Base-by-base conservation (phyloP, 2,888 invertebrate genomes). In the Dynastes tityus region DNA sequence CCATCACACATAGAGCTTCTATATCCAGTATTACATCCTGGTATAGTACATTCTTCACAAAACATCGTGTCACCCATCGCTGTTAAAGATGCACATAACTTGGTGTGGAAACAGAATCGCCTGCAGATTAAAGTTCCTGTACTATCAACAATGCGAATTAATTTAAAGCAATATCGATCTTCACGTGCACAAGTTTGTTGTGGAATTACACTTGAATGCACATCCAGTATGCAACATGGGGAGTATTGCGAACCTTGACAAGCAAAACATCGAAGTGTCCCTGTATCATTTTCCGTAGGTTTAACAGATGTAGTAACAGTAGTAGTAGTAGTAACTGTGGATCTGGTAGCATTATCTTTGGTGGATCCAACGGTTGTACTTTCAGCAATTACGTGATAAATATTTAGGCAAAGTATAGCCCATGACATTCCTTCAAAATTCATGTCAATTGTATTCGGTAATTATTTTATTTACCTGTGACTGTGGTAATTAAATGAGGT, bases 161-260 rank as follows among this genome's bases (percentile, higher is more conserved):
- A 40, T 45, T 67, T 67, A 16, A 45, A 37, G 40, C 65, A 67
- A 9, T 67, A 67, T 40, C 16, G 37, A 6, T 67, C 65, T 2
- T 8, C 8, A 2, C 1, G 2, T 2, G 45, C 4, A 45, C 65
- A 67, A 5, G 13, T 45, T 67, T 16, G 0, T n/a, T 8, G 22
- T 11, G 22, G 13, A 9, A 22, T 58, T 16, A 22, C 2, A 58
- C 9, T 22, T 0, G 55, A 58, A 6, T 58, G 22, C 1, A 58
- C 5, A 9, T 58, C 22, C n/a, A 58, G 22, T 2, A 3, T 5
- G 22, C 55, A 58, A 58, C 55, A 58, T 27, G 55, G 22, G 2
- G 55, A 58, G 6, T 58, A 58, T 58, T 58, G 55, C 22, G 22
- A 2, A 22, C 55, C 55, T 16, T 58, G 55, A 22, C 55, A 58